These are phyloP conservation scores for Cataglyphis cursor DNA, from an alignment of 2,888 invertebrate genomes.

Conservation along the genomic window DNA sequence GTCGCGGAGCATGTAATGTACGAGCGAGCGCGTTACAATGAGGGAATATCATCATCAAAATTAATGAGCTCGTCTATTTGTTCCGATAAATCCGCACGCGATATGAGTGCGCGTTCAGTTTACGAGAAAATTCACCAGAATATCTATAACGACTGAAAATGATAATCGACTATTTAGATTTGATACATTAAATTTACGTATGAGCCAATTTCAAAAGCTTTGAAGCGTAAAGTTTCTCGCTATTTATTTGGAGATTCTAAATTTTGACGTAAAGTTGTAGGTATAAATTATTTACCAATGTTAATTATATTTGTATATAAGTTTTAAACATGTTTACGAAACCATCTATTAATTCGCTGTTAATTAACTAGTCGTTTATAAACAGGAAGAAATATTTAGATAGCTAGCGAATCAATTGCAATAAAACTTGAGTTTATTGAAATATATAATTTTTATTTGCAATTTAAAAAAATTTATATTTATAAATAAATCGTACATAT, in stretches of 20 bases:
- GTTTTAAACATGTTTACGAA: neutral
- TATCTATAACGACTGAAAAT: constrained; percentile 39
- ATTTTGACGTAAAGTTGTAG: neutral
- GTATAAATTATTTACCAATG: neutral
- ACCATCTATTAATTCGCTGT: neutral
- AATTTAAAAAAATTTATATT: neutral
- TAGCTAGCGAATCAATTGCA: neutral
- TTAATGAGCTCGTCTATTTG: constrained; percentile 55
- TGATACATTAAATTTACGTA: constrained; percentile 18
- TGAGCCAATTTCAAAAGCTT: constrained; percentile 11
- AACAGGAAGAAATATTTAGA: constrained; percentile 11
- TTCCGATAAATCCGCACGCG: constrained; percentile 32
- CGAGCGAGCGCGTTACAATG: constrained; percentile 32
- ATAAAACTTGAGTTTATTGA: constrained; percentile 1
- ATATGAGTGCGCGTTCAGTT: constrained; percentile 13
- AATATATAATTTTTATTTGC: neutral
- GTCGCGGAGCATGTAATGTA: constrained; percentile 33
- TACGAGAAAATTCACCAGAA: constrained; percentile 20
- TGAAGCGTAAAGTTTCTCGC: constrained; percentile 22
- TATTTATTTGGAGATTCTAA: neutral
- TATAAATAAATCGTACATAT: neutral
- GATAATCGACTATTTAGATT: constrained; percentile 30
- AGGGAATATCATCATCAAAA: constrained; percentile 50
- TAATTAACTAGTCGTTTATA: neutral
- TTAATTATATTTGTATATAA: neutral